These are phyloP conservation scores for Ctenochaetus hawaiiensis DNA, from an alignment of 2,797 vertebrate genomes.

Conservation along the genomic window DNA sequence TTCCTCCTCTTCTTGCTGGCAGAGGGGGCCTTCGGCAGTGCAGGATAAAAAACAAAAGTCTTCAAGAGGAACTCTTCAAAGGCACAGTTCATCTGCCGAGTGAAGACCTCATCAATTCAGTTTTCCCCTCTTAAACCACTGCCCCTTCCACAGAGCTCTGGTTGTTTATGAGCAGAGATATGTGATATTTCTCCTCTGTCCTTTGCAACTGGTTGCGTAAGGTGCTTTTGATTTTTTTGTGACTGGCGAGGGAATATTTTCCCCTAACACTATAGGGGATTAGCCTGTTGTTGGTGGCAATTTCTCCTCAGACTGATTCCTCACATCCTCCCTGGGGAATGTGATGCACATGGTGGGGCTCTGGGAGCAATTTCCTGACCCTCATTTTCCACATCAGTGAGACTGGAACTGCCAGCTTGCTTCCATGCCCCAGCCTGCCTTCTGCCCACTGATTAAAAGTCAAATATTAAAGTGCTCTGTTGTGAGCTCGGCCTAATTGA, in stretches of 20 bases:
- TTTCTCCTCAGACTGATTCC: constrained; percentile 31
- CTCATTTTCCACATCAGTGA: constrained; percentile 78
- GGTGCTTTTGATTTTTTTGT: constrained; percentile 61
- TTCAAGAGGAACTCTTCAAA: constrained; percentile 75
- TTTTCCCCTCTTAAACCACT: constrained; percentile 56
- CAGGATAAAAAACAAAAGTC: constrained; percentile 59
- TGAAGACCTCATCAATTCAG: constrained; percentile 60
- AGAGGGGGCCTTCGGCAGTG: constrained; percentile 57
- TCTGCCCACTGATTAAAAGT: constrained; percentile 82
- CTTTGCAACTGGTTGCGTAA: constrained; percentile 72
- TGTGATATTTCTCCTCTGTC: constrained; percentile 49
- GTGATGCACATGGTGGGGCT: constrained; percentile 25
- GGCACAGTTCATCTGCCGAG: constrained; percentile 54
- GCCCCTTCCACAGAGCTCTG: constrained; percentile 44
- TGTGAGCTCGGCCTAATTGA: constrained; percentile 84
- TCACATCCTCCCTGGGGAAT: constrained; percentile 34
- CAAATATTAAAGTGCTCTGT: constrained; percentile 86
- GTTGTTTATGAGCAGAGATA: constrained; percentile 35
- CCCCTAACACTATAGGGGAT: constrained; percentile 41
- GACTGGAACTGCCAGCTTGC: constrained; percentile 62
- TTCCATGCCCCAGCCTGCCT: constrained; percentile 60
- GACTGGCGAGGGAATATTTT: constrained; percentile 59
- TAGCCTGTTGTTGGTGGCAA: constrained; percentile 44
- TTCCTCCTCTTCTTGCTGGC: constrained; percentile 51
- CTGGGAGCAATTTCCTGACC: constrained; percentile 55